Percentiles rank a stretch among this genome's conserved stretches.
Conservation (phyloP, 2,888 invertebrate genomes). For the Ctena decussata region DNA sequence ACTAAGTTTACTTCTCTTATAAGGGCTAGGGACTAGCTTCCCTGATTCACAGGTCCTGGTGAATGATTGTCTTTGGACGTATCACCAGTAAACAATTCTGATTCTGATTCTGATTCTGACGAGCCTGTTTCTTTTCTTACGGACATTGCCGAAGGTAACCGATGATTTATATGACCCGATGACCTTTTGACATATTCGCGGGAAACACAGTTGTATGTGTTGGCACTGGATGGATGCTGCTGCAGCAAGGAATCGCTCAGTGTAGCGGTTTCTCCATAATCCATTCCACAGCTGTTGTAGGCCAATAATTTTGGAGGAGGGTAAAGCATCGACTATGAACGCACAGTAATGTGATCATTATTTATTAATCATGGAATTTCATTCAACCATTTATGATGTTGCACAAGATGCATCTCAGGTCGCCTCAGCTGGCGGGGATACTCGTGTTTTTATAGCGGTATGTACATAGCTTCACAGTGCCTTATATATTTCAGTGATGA, state of each 20-base stretch:
- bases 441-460: background rate
- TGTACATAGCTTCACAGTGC: background rate
- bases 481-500: no score
- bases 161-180: background rate
- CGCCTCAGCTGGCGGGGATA: constrained; percentile 63
- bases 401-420: constrained; percentile 78
- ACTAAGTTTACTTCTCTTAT: no score
- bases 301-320: background rate
- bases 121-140: no score
- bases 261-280: no score
- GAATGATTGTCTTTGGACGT: no score
- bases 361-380: constrained; percentile 43
- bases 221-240: background rate
- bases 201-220: constrained; percentile 7
- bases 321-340: background rate
- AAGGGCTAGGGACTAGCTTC: no score
- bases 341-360: background rate
- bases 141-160: background rate
- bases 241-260: background rate
- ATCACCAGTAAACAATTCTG: no score
- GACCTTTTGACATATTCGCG: constrained; percentile 24
- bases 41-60: no score
- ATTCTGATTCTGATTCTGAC: background rate
- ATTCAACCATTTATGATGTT: constrained; percentile 75
- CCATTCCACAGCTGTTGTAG: no score